These are phyloP conservation scores for Australoheros scitulus DNA, from an alignment of 2,113 vertebrate species.

Conservation along the genomic window DNA sequence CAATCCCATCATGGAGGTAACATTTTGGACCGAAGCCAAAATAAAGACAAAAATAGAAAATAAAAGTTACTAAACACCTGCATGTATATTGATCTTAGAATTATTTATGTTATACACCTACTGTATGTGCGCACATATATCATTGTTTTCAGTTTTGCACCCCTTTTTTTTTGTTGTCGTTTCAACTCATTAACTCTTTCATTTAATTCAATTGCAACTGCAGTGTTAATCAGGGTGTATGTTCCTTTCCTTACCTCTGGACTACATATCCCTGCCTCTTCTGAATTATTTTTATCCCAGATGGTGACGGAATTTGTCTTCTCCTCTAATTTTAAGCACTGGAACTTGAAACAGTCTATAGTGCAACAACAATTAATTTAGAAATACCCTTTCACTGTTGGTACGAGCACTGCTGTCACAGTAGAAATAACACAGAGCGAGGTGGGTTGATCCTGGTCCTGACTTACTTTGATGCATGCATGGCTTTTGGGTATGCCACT, in stretches of 20 bases:
- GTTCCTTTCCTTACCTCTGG: background rate
- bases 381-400: background rate
- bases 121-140: background rate
- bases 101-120: background rate
- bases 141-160: background rate
- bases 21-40: background rate
- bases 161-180: background rate
- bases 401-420: background rate
- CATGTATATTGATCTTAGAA: background rate
- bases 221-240: background rate
- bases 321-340: background rate
- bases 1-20: slow-evolving; percentile 99
- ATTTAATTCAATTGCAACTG: background rate
- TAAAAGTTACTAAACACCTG: background rate
- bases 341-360: no score
- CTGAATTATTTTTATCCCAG: no score
- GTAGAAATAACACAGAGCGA: background rate
- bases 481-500: background rate
- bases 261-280: background rate
- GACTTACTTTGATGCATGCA: background rate
- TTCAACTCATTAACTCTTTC: background rate
- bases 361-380: background rate
- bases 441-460: background rate
- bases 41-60: background rate
- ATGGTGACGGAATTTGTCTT: no score